Evolutionary conservation across 2,888 invertebrate species (phyloP).

Genomic region (Eremobia ochroleuca): DNA sequence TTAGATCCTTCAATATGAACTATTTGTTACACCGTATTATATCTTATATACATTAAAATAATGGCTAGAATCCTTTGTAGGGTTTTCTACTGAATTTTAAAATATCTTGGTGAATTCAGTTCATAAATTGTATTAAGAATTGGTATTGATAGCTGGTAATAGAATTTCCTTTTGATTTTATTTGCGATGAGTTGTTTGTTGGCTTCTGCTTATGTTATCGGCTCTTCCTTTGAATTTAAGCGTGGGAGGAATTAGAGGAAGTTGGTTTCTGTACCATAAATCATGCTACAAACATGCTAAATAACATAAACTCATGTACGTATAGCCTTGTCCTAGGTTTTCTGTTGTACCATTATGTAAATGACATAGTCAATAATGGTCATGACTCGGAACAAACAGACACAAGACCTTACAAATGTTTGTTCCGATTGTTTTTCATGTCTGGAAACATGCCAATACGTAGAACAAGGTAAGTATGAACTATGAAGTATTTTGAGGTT

Average conservation of each 20-base stretch:
- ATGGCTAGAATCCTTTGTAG: conserved; percentile 31
- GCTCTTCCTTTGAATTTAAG: conserved; percentile 31
- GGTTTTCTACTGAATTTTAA: conserved; percentile 46
- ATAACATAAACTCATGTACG: conserved; percentile 3
- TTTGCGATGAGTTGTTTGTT: conserved; percentile 45
- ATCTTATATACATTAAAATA: conserved; percentile 48
- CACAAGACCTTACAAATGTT: conserved; percentile 28
- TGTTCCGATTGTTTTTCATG: conserved; percentile 34
- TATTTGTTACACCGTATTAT: conserved; percentile 42
- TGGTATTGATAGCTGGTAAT: conserved; percentile 64
- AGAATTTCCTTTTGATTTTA: conserved; percentile 61
- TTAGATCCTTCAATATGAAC: conserved; percentile 64
- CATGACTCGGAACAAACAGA: conserved; percentile 47
- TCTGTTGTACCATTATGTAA: conserved; percentile 24
- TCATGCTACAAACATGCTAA: conserved; percentile 2
- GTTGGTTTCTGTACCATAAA: conserved; percentile 15
- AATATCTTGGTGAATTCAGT: conserved; percentile 53
- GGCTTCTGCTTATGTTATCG: conserved; percentile 35
- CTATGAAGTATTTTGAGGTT: conserved; percentile 14
- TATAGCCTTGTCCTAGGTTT: conserved; percentile 17
- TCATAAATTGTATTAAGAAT: conserved; percentile 65
- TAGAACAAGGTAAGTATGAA: conserved; percentile 19
- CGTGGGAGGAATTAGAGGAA: conserved; percentile 35
- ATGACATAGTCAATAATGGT: conserved; percentile 24
- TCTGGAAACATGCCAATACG: conserved; percentile 11